These are phyloP conservation scores for Pedicia rivosa DNA, from an alignment of 2,888 invertebrate genomes.

Conservation along the genomic window DNA sequence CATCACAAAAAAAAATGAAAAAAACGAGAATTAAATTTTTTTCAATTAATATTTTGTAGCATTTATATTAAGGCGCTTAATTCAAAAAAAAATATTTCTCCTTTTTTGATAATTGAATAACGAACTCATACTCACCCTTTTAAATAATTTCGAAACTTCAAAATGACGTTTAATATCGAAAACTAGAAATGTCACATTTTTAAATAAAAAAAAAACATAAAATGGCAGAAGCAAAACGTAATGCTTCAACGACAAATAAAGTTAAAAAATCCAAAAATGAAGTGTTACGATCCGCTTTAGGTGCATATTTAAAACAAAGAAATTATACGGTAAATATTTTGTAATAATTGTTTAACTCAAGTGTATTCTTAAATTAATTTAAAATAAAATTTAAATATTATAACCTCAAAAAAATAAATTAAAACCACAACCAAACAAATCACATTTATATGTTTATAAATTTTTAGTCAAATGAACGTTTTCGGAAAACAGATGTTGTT, in stretches of 20 bases:
- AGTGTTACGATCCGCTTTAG: slow-evolving; percentile 22
- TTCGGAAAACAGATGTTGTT: slow-evolving; percentile 37
- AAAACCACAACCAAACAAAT: neutral
- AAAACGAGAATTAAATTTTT: too few species aligned
- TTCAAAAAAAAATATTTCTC: too few species aligned
- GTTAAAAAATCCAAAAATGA: slow-evolving; percentile 23
- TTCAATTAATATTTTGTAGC: too few species aligned
- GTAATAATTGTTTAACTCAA: neutral
- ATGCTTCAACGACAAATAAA: slow-evolving; percentile 12
- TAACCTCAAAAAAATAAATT: neutral
- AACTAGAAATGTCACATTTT: neutral
- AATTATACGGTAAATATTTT: slow-evolving; percentile 22
- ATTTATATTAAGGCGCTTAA: too few species aligned
- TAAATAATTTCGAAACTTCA: too few species aligned
- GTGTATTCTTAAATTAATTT: too few species aligned
- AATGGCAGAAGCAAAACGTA: slow-evolving; percentile 12
- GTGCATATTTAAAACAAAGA: slow-evolving; percentile 24
- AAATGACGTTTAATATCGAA: too few species aligned
- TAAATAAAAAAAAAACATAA: slow-evolving; percentile 2
- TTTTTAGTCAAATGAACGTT: slow-evolving; percentile 42
- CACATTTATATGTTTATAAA: neutral
- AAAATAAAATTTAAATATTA: too few species aligned
- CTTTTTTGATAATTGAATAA: too few species aligned
- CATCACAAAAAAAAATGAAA: too few species aligned
- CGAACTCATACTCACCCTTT: too few species aligned